phyloP scores from a whole-genome alignment of 2,888 invertebrate genomes.

The Mythimna albipuncta region DNA sequence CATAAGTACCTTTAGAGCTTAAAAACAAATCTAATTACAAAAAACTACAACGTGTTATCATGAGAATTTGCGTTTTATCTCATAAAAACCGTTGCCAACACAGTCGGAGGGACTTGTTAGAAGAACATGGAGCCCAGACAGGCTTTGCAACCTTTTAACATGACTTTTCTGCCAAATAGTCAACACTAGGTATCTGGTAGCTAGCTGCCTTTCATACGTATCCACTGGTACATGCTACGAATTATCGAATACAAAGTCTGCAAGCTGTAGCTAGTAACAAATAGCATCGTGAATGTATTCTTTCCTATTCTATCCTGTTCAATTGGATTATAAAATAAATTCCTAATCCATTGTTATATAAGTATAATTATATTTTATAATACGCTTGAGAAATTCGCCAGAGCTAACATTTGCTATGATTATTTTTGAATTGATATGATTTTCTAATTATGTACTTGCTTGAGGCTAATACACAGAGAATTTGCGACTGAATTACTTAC shows the following conservation, averaged over 20 bases:
- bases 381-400: too few species aligned
- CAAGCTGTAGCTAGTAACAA: not conserved
- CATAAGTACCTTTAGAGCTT: not conserved
- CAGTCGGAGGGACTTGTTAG: not conserved
- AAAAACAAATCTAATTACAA: not conserved
- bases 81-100: not conserved
- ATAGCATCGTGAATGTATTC: not conserved
- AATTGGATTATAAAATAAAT: too few species aligned
- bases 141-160: constrained; percentile 2
- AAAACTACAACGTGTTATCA: not conserved
- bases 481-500: too few species aligned
- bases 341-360: too few species aligned
- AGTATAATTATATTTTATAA: too few species aligned
- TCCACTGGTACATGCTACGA: not conserved
- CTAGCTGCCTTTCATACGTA: not conserved
- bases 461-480: too few species aligned
- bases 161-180: not conserved
- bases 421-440: too few species aligned
- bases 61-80: not conserved
- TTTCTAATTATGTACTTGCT: too few species aligned
- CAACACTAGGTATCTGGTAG: not conserved
- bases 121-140: not conserved
- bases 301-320: too few species aligned
- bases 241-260: not conserved
- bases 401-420: too few species aligned